Evolutionary conservation across 2,888 invertebrate species (phyloP).

Genomic region (Mechanitis mazaeus): DNA sequence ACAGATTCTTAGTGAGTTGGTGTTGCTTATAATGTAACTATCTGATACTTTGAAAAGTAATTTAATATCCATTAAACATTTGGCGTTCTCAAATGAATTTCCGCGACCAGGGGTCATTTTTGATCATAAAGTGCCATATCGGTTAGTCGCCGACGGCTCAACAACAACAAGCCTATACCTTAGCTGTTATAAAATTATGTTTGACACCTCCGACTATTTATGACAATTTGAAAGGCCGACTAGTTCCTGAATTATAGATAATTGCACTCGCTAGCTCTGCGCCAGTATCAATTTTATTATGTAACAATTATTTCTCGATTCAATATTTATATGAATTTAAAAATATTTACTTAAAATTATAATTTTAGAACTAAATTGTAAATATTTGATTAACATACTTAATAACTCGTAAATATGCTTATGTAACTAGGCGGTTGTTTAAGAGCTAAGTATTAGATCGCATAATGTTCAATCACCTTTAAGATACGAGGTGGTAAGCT

Average conservation of each 20-base stretch:
- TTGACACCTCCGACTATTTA: constrained; percentile 44
- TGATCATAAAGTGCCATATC: constrained; percentile 34
- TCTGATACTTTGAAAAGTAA: constrained; percentile 21
- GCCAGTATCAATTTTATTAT: constrained; percentile 37
- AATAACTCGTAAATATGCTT: too few relatives aligned
- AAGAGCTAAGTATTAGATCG: too few relatives aligned
- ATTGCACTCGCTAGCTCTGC: constrained; percentile 39
- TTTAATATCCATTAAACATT: constrained; percentile 33
- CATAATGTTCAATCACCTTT: neutral
- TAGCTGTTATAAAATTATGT: constrained; percentile 43
- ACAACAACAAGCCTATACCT: constrained; percentile 31
- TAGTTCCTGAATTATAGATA: constrained; percentile 44
- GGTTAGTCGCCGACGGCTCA: constrained; percentile 28
- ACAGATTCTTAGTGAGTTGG: too few relatives aligned
- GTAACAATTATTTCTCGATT: constrained; percentile 32
- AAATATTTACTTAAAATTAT: neutral
- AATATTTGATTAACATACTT: too few relatives aligned
- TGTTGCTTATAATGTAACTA: too few relatives aligned
- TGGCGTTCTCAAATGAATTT: constrained; percentile 35
- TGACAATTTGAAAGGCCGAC: constrained; percentile 45
- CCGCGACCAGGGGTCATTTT: constrained; percentile 41
- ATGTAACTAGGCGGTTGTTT: too few relatives aligned
- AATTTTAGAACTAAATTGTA: too few relatives aligned
- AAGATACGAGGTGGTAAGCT: neutral
- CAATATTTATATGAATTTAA: constrained; percentile 12